Conservation (phyloP, 2,888 invertebrate species). For the Plebejus anna region DNA sequence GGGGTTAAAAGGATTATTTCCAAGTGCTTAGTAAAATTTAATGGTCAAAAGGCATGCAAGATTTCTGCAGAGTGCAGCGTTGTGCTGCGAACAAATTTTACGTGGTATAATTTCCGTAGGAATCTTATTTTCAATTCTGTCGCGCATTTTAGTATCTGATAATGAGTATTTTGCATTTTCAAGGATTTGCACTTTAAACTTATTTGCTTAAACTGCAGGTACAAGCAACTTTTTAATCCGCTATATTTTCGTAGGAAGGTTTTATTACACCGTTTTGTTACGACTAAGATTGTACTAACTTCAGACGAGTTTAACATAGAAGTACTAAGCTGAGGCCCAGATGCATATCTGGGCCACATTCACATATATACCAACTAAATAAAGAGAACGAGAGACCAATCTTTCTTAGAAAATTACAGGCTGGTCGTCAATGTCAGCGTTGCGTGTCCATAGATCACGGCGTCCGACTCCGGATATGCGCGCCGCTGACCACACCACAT, state of each 20-base stretch:
- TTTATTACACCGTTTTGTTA: no score
- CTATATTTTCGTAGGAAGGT: neutral
- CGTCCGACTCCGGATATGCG: constrained; percentile 46
- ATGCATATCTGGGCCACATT: no score
- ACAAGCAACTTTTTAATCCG: neutral
- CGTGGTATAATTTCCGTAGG: neutral
- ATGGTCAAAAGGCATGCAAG: neutral
- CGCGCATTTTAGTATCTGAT: neutral
- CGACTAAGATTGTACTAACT: no score
- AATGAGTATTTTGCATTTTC: neutral
- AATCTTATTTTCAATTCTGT: neutral
- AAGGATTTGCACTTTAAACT: neutral
- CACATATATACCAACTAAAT: constrained; percentile 1
- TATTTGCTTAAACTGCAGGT: neutral
- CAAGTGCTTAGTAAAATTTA: neutral
- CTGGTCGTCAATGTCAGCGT: constrained; percentile 13
- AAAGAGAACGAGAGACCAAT: constrained; percentile 12
- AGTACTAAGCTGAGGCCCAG: constrained; percentile 9
- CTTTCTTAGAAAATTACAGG: constrained; percentile 21
- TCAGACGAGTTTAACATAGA: neutral
- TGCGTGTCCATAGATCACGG: constrained; percentile 43
- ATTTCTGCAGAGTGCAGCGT: neutral
- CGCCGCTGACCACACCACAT: constrained; percentile 45
- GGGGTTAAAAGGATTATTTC: neutral
- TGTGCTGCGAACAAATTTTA: neutral